phyloP scores from a whole-genome alignment of 2,113 vertebrate species.

The Herpailurus yagouaroundi region DNA sequence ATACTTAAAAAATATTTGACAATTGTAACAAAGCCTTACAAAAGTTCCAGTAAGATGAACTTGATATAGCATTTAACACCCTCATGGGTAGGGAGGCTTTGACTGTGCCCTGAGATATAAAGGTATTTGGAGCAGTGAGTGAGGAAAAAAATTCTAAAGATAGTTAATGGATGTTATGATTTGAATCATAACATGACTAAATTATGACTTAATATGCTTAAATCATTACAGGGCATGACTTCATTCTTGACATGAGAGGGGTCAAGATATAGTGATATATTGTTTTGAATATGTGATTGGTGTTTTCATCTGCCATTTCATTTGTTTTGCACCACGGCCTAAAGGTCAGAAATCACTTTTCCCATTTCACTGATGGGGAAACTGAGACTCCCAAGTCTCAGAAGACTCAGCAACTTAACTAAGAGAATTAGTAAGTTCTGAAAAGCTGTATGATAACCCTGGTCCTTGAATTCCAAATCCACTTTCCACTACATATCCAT shows the following conservation, averaged over 20 bases:
- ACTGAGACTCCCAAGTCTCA: not conserved
- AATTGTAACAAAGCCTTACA: not conserved
- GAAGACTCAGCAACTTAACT: not conserved
- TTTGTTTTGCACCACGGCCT: not conserved
- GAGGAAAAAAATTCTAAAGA: constrained; percentile 3
- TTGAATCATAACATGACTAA: constrained; percentile 17
- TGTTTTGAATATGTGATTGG: not conserved
- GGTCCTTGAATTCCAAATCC: not conserved
- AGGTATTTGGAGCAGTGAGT: not conserved
- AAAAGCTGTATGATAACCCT: not conserved
- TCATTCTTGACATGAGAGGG: not conserved
- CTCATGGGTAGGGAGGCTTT: not conserved
- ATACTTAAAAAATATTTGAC: not conserved
- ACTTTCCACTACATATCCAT: not conserved
- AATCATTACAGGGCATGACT: not conserved
- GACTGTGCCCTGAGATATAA: not conserved
- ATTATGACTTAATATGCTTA: constrained; percentile 8
- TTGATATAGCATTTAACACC: not conserved
- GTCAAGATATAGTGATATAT: not conserved
- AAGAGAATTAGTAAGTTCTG: not conserved
- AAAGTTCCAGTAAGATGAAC: not conserved
- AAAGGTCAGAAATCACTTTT: constrained; percentile 11
- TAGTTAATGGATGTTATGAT: not conserved
- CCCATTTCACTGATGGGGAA: constrained; percentile 15
- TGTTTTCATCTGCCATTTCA: not conserved